Percentiles rank a stretch among this genome's conserved stretches.
phyloP scores from a whole-genome alignment of 2,888 invertebrate genomes.

The Hylaea fasciaria region DNA sequence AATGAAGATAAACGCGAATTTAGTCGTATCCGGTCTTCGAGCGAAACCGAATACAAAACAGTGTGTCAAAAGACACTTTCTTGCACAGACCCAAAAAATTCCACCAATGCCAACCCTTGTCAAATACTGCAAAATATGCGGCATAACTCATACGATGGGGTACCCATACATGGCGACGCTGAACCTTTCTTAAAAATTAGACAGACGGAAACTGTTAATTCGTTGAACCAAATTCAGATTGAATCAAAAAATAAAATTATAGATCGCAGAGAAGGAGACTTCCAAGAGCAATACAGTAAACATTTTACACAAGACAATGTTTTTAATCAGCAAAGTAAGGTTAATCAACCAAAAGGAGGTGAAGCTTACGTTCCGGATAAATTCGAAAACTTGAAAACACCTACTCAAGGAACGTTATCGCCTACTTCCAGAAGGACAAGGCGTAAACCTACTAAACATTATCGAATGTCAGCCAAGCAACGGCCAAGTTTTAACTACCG shows the following conservation, averaged over 20 bases:
- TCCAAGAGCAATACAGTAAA: neutral
- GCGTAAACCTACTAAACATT: constrained; percentile 15
- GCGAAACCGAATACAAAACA: neutral
- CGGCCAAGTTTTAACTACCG: neutral
- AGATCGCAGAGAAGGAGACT: neutral
- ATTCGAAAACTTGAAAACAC: neutral
- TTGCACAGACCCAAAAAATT: neutral
- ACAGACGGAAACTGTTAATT: neutral
- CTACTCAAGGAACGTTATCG: constrained; percentile 1
- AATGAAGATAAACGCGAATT: neutral
- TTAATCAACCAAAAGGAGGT: neutral
- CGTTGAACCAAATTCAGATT: neutral
- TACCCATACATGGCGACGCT: neutral
- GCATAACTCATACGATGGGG: constrained; percentile 13
- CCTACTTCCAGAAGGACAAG: constrained; percentile 4
- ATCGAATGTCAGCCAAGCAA: neutral
- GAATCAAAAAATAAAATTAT: neutral
- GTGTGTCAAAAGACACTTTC: neutral
- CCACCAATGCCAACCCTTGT: neutral
- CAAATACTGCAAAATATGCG: neutral
- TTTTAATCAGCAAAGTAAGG: neutral
- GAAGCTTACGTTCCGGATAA: neutral
- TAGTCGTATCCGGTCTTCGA: neutral
- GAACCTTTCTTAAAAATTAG: neutral
- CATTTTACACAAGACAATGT: neutral